Percentiles rank a stretch among this genome's conserved stretches.
These are phyloP conservation scores for Anableps anableps DNA, from an alignment of 2,797 vertebrate genomes.

Conservation along the genomic window DNA sequence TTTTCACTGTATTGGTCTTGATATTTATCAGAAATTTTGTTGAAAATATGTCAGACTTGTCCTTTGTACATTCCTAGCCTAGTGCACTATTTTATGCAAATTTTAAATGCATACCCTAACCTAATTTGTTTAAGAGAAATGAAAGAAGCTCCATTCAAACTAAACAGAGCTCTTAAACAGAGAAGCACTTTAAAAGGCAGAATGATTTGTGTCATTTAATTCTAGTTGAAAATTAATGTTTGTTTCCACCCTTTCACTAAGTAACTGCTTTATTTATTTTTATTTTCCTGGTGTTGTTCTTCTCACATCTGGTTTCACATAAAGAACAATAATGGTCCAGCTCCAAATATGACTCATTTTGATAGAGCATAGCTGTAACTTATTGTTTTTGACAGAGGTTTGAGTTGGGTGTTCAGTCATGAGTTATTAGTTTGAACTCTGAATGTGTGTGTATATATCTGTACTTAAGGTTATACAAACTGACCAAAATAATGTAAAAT, in stretches of 20 bases:
- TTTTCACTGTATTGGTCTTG: too few species aligned
- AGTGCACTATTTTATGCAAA: neutral
- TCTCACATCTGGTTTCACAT: neutral
- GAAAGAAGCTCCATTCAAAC: too few species aligned
- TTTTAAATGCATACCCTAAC: neutral
- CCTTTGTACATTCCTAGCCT: neutral
- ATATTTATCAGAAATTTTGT: neutral
- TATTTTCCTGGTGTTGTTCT: neutral
- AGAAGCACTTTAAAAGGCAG: too few species aligned
- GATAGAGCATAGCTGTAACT: neutral
- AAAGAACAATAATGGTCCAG: neutral
- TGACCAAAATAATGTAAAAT: too few species aligned
- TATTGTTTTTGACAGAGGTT: neutral
- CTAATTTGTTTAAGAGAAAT: neutral
- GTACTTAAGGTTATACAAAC: neutral
- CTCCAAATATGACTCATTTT: constrained; percentile 5
- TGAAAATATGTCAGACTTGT: neutral
- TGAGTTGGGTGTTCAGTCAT: neutral
- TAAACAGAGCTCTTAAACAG: too few species aligned
- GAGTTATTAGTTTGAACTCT: neutral
- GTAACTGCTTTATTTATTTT: neutral
- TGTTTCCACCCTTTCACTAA: neutral
- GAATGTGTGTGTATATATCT: neutral
- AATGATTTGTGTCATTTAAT: neutral
- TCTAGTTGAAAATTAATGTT: neutral